Evolutionary conservation across 2,888 invertebrate genomes (phyloP), one percentile per base, ranked within the genome.

Genomic region (Synanthedon andrenaeformis): DNA sequence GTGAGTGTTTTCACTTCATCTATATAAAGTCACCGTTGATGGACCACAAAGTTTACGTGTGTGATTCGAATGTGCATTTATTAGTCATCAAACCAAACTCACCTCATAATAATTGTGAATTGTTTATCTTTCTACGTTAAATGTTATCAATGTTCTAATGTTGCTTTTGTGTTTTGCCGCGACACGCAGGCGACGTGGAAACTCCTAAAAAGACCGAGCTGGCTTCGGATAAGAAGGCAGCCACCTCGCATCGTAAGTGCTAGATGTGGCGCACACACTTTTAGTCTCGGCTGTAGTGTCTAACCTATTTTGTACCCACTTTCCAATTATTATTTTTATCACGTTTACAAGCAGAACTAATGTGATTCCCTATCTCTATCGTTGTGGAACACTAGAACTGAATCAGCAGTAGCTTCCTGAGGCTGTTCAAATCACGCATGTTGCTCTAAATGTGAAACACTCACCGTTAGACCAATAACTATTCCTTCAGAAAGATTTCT

Each of bases 211-310:
- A 82, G 79, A 67, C 70, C 75, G 87, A 86, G 76, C 79, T 79
- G 79, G 77, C 82, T 76, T 70, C 84, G 69, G 87, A 87, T 68
- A 86, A 86, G 83, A 87, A 85, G 77, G 67, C 81, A 63, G 71
- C 80, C 66, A 71, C 79, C 68, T 81, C 85, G 65, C 84, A 86
- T 79, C 85, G 87, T 87, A 87, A 87, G 87, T 87, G 83, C 82
- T 84, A 83, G 80, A 76, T 76, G 76, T 81, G 76, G 73, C 76
- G 79, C 83, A 82, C 76, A 61, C 10, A 64, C 57, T 55, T 55
- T 62, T 57, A 52, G 51, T 60, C 23, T 23, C 55, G 55, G 54
- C 56, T 57, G 60, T 64, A 63, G 63, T 57, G 10, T 35, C 35
- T 35, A 35, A 35, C 35, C 35, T 35, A 10, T 35, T 10, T 10